Conservation (phyloP, 2,113 vertebrate genomes). For the Orthochromis indermauri region DNA sequence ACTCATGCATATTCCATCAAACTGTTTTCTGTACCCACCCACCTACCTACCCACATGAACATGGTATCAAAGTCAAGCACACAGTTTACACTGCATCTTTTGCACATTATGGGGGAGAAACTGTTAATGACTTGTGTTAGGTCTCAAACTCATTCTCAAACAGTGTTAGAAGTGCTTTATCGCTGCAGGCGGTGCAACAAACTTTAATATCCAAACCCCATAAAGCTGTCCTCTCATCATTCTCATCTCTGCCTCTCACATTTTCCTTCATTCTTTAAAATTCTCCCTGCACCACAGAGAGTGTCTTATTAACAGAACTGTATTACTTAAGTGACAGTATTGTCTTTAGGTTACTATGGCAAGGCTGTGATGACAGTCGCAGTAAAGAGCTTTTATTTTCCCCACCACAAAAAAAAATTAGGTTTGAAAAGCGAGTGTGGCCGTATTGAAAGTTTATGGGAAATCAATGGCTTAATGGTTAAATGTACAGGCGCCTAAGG, state of each 20-base stretch:
- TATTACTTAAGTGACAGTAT: constrained; percentile 25
- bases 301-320: not conserved
- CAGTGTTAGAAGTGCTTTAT: constrained; percentile 13
- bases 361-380: not conserved
- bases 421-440: not conserved
- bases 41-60: constrained; percentile 1
- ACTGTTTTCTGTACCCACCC: not conserved
- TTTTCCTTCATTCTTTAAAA: not conserved
- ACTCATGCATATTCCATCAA: constrained; percentile 22
- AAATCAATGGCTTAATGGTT: constrained; percentile 16
- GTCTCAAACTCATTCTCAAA: constrained; percentile 27
- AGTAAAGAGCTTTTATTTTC: not conserved
- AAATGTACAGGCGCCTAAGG: not conserved
- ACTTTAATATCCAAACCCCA: constrained; percentile 30
- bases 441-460: not conserved
- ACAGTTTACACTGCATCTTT: constrained; percentile 6
- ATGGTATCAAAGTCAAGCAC: not conserved
- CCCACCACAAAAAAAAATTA: not conserved
- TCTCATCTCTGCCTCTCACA: not conserved
- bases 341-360: constrained; percentile 7
- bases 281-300: not conserved
- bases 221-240: constrained; percentile 22
- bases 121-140: constrained; percentile 36
- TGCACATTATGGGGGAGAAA: constrained; percentile 6
- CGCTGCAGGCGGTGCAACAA: not conserved